Evolutionary conservation across 2,797 vertebrate species (phyloP), one percentile per base, ranked within the genome.

Genomic region (Yasuhikotakia modesta): DNA sequence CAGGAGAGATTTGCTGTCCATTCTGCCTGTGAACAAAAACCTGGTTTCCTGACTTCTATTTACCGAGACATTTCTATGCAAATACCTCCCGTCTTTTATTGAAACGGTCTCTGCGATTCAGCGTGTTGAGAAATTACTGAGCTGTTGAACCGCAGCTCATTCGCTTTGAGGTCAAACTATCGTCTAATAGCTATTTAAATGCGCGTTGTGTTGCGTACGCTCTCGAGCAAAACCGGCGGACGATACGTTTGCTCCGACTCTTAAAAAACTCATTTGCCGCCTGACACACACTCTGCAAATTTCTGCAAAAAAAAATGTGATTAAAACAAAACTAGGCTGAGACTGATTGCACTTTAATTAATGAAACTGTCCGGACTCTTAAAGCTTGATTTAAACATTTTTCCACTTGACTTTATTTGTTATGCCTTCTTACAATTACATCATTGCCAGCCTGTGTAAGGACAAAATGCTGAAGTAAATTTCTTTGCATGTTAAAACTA

Each of bases 61-160:
- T 45, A 71, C 22, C 1, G 5, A 32, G 43, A 24, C 17, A 58
- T 48, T 57, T 46, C 39, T 27, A 58, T 76, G 64, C 64, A 76
- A 67, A 64, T 73, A 30, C 45, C 43, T 73, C 4, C 12, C 5
- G 8, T 52, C 43, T 45, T 16, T 61, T 11, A 61, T 61, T 35
- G 30, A 35, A 61, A 61, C 11, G 27, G 27, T 30, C 24, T 32
- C 24, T 5, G 2, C 57, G 2, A 17, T 60, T 75, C 50, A 30
- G 63, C 45, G 61, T 75, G 61, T 48, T 30, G 35, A 75, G 16
- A 50, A 67, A 46, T 75, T 67, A 75, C 3, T 0, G 6, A 12
- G 32, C 50, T 43, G 43, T 30, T 14, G 63, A 75, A 16, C 63
- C 55, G 45, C 35, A 66, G 50, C 61, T 14, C 11, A 64, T 35